Evolutionary conservation across 2,888 invertebrate genomes (phyloP).

Genomic region (Epirrita christyi): DNA sequence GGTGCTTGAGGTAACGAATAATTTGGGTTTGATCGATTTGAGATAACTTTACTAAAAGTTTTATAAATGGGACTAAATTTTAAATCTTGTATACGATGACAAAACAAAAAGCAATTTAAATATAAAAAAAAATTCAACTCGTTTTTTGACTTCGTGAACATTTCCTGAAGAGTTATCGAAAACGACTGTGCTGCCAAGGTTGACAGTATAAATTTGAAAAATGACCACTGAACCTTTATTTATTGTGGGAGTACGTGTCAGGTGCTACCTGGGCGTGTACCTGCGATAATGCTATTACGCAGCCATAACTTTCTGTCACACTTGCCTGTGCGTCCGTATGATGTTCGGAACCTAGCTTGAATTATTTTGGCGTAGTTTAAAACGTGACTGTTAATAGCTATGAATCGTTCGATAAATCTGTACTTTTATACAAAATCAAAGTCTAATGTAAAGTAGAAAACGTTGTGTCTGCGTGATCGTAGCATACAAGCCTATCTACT

Average conservation of each 20-base stretch:
- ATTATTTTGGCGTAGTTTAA: neutral
- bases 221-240: conserved; percentile 37
- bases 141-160: no score
- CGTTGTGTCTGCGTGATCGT: no score
- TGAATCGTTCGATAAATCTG: no score
- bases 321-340: conserved; percentile 26
- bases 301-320: conserved; percentile 37
- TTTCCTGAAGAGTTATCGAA: no score
- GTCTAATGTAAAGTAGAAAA: no score
- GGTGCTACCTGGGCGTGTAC: conserved; percentile 67
- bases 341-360: conserved; percentile 19
- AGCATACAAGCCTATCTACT: no score
- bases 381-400: neutral
- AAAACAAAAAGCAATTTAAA: no score
- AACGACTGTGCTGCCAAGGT: neutral
- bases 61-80: no score
- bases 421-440: no score
- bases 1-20: neutral
- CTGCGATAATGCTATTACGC: conserved; percentile 63
- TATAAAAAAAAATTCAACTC: no score
- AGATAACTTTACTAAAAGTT: neutral
- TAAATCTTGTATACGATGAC: no score
- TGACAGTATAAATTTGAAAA: conserved; percentile 11
- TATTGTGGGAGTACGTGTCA: conserved; percentile 63
- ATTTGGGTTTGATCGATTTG: neutral